Conservation (phyloP, 2,113 vertebrate species). For the Lophotis ruficrista region DNA sequence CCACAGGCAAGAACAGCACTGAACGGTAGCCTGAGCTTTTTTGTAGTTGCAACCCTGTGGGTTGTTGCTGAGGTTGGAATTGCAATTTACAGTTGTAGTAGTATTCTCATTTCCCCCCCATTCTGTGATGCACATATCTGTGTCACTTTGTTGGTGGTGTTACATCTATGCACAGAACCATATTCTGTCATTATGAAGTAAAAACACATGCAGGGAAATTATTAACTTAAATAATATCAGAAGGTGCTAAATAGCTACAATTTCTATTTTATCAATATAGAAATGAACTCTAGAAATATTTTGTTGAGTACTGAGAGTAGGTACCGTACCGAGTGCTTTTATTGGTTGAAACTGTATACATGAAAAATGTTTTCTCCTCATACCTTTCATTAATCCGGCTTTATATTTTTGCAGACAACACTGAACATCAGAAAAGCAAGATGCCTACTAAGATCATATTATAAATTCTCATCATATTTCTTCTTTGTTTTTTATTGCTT, state of each 20-base stretch:
- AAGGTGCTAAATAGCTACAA: not conserved
- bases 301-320: not conserved
- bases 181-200: not conserved
- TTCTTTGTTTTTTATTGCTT: conserved; percentile 59
- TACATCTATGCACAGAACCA: not conserved
- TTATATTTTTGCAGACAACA: not conserved
- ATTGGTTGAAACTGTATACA: not conserved
- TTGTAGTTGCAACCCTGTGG: not conserved
- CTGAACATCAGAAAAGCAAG: conserved; percentile 48
- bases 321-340: not conserved
- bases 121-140: rapidly evolving
- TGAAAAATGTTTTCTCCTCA: not conserved
- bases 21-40: not conserved
- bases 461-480: conserved; percentile 57
- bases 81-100: not conserved
- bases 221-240: not conserved
- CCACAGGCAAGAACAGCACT: rapidly evolving
- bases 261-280: not conserved
- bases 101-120: rapidly evolving
- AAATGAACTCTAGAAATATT: not conserved
- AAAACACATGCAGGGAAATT: not conserved
- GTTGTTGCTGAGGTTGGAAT: not conserved
- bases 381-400: conserved; percentile 45
- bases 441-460: conserved; percentile 23
- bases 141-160: not conserved